phyloP scores from a whole-genome alignment of 2,888 invertebrate species.

The Tolmerus cingulatus region DNA sequence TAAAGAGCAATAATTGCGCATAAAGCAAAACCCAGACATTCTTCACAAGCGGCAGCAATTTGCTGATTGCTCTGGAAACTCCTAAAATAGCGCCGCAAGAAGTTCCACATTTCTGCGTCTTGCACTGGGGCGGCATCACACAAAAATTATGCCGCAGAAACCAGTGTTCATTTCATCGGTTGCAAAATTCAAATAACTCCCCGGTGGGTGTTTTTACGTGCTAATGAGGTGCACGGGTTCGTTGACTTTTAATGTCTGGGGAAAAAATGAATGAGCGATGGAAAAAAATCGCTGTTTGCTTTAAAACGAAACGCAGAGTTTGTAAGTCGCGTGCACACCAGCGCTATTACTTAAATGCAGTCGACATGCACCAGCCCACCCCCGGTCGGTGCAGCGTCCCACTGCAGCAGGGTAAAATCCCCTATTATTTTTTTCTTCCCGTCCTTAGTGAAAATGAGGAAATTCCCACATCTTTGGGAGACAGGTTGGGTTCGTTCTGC shows the following conservation, averaged over 20 bases:
- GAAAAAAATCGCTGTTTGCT: background rate
- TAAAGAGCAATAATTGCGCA: background rate
- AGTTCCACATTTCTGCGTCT: background rate
- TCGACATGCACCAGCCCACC: background rate
- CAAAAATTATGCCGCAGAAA: background rate
- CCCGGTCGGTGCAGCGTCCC: background rate
- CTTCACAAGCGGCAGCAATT: background rate
- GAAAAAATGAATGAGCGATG: background rate
- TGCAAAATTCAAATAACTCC: background rate
- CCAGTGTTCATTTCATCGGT: background rate
- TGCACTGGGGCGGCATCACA: background rate
- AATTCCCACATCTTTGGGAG: background rate
- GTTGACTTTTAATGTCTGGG: constrained; percentile 14
- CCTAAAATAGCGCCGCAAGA: background rate
- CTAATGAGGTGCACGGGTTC: background rate
- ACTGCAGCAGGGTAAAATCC: background rate
- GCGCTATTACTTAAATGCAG: background rate
- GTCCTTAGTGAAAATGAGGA: background rate
- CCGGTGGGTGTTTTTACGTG: background rate
- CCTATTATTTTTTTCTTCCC: background rate
- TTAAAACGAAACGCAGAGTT: background rate
- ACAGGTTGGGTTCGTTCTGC: background rate
- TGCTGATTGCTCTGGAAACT: background rate
- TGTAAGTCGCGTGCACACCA: constrained; percentile 4
- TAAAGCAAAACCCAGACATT: background rate